Percentiles rank a stretch among this genome's conserved stretches.
These are phyloP conservation scores for Drosophila quadrilineata DNA, from an alignment of 1,140 invertebrate genomes.

Conservation along the genomic window DNA sequence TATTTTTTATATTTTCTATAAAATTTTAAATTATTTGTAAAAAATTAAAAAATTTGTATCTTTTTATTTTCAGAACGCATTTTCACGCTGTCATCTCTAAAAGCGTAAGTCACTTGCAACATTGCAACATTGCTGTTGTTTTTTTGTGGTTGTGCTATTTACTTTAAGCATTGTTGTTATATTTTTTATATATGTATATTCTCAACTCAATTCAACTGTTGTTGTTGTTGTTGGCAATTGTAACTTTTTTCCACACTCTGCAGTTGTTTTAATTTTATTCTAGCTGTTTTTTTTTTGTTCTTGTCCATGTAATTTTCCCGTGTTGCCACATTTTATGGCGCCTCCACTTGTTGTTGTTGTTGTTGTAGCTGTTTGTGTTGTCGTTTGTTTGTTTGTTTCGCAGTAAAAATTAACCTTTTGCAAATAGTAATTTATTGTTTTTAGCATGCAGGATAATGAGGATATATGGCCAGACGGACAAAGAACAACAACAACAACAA, in stretches of 20 bases:
- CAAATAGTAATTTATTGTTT: constrained; percentile 79
- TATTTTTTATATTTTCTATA: too few relatives aligned
- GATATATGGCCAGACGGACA: constrained; percentile 61
- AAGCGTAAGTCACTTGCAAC: constrained; percentile 17
- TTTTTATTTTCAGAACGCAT: background rate
- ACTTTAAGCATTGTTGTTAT: constrained; percentile 46
- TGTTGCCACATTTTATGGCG: constrained; percentile 34
- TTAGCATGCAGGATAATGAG: constrained; percentile 70
- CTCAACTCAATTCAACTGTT: constrained; percentile 31
- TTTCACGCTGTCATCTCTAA: constrained; percentile 18
- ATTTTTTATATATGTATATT: too few relatives aligned
- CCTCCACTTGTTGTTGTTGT: constrained; percentile 2
- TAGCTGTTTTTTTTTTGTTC: constrained; percentile 32
- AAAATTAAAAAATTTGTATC: background rate
- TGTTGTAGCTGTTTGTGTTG: background rate
- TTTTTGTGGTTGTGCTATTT: constrained; percentile 41
- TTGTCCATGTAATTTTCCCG: constrained; percentile 69
- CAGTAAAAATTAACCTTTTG: constrained; percentile 75
- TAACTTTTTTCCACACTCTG: constrained; percentile 42
- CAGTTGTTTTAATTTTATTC: constrained; percentile 49
- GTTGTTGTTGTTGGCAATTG: constrained; percentile 57
- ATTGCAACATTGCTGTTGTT: constrained; percentile 37
- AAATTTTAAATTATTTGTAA: too few relatives aligned
- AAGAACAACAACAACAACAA: background rate
- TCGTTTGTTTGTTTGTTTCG: constrained; percentile 40